Evolutionary conservation across 1,140 invertebrate species (phyloP), one percentile per base, ranked within the genome.

Genomic region (Pomacea maculata): DNA sequence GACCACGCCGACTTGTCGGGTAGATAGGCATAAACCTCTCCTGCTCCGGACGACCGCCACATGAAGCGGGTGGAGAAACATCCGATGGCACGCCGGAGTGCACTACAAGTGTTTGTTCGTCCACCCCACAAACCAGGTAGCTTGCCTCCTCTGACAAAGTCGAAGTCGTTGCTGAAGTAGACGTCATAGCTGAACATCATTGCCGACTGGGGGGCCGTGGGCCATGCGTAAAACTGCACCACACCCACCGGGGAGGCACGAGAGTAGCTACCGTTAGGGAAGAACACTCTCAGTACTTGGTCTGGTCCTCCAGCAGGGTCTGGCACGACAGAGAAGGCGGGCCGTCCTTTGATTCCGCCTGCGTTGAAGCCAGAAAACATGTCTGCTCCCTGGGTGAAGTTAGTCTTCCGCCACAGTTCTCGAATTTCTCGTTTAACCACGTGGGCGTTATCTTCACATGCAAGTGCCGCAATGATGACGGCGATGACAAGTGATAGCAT

Each of bases 51-150:
- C 25, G 17, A 61, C 2, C 85, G 54, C 86, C 86, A 88, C 87
- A 87, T 88, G 34, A 85, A 82, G 21, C 87, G 75, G 17, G 86
- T 85, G 4, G 87, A 87, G 19, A 88, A 87, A 63, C 87, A 87
- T 21, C 82, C 77, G 17, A 83, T 81, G 19, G 81, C 57, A 29
- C 81, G 74, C 11, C 82, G 67, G 7, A 84, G 82, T 0, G 84
- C 87, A 11, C 85, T 85, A 75, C 86, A 88, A 19, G 19, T 64
- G n/a, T 65, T 70, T 25, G 64, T 54, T 7, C 80, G 72, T 19
- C 78, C 73, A 34, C 75, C 57, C 57, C 57, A 61, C 57, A 61
- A 8, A 17, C 87, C 87, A 3, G 87, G 87, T 10, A 88, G 81
- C 71, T 88, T 88, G 9, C 87, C 87, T 1, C 87, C 87, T 10